phyloP scores from a whole-genome alignment of 2,113 vertebrate genomes.

The Petrocephalus zakoni region DNA sequence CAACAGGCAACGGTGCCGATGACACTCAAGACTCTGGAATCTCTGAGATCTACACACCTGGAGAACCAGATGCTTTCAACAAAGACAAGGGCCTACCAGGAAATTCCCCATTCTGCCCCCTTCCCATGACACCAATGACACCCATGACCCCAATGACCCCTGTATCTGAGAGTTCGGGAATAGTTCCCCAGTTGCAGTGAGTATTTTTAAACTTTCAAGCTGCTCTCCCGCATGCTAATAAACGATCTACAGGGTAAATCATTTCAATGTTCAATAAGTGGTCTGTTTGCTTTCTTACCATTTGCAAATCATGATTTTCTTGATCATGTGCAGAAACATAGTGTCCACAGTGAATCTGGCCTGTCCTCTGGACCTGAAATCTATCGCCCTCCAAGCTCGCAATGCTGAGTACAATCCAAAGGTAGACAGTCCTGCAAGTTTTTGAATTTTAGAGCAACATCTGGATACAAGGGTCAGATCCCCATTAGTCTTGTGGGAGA shows the following conservation, averaged over 20 bases:
- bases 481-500: neutral
- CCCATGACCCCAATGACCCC: constrained; percentile 76
- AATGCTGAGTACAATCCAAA: constrained; percentile 99
- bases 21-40: constrained; percentile 44
- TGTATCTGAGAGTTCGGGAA: constrained; percentile 77
- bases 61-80: constrained; percentile 20
- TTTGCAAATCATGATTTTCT: constrained; percentile 23
- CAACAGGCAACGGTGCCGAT: constrained; percentile 29
- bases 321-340: constrained; percentile 73
- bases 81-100: constrained; percentile 32
- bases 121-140: constrained; percentile 73
- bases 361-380: constrained; percentile 90
- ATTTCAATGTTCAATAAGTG: neutral
- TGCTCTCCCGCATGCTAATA: neutral
- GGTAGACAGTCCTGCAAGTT: constrained; percentile 49
- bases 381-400: constrained; percentile 86
- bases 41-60: constrained; percentile 30
- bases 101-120: constrained; percentile 35
- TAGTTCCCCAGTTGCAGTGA: constrained; percentile 89
- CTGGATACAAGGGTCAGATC: neutral
- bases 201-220: constrained; percentile 30
- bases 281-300: neutral
- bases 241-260: neutral
- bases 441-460: neutral
- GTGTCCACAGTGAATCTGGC: constrained; percentile 92